These are phyloP conservation scores for Eupithecia exiguata DNA, from an alignment of 2,888 invertebrate genomes.

Conservation along the genomic window DNA sequence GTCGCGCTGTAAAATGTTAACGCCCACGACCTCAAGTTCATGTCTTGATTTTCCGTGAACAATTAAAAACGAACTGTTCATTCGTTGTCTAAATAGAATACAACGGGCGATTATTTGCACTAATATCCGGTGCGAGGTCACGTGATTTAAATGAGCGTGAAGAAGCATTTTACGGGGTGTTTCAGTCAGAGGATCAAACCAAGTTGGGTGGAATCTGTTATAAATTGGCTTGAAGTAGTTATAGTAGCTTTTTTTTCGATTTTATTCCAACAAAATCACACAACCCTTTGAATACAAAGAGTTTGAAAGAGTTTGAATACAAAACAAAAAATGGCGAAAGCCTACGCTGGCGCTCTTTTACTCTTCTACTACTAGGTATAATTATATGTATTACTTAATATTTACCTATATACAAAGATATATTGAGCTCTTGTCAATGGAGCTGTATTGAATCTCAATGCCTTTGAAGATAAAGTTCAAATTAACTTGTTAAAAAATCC, in stretches of 20 bases:
- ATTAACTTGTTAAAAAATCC: neutral
- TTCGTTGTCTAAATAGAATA: neutral
- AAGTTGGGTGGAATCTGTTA: neutral
- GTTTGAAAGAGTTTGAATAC: neutral
- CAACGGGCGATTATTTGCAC: neutral
- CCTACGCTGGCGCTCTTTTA: neutral
- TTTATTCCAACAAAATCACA: neutral
- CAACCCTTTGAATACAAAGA: too few relatives aligned
- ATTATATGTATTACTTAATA: neutral
- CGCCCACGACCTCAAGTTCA: conserved; percentile 27
- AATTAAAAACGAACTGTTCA: conserved; percentile 2
- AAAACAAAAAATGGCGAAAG: neutral
- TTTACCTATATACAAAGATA: neutral
- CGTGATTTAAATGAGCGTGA: neutral
- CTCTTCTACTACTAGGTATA: neutral
- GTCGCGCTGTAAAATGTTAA: conserved; percentile 24
- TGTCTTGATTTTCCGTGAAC: conserved; percentile 11
- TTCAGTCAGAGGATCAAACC: neutral
- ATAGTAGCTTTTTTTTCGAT: neutral
- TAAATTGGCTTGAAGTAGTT: neutral
- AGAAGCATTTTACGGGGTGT: neutral
- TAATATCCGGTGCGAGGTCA: neutral
- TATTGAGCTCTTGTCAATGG: neutral
- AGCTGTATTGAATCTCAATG: neutral
- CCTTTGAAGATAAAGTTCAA: neutral